Evolutionary conservation across 2,113 vertebrate genomes (phyloP).

Genomic region (Bos indicus): DNA sequence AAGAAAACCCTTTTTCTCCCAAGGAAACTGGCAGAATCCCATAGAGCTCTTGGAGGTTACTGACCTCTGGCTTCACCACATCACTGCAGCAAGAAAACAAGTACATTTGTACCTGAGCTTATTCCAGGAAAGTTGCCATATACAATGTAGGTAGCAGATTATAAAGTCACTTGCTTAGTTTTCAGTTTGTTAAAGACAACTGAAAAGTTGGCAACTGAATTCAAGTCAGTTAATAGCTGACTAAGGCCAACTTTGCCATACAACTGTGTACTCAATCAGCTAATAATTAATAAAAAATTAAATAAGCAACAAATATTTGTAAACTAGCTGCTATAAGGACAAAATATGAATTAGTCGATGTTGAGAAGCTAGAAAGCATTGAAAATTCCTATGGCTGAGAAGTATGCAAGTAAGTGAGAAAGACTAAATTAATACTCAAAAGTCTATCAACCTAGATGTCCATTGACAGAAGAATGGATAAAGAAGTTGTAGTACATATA

Average conservation of each 20-base stretch:
- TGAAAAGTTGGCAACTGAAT: background rate
- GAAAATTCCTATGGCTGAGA: background rate
- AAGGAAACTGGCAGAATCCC: background rate
- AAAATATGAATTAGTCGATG: background rate
- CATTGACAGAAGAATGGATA: background rate
- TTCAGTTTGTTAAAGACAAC: background rate
- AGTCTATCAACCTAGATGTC: background rate
- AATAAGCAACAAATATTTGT: background rate
- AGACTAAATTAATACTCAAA: background rate
- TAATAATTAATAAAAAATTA: slow-evolving; percentile 32
- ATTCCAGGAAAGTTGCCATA: background rate
- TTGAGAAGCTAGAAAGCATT: background rate
- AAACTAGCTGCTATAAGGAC: background rate
- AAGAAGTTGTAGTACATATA: background rate
- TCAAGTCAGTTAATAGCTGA: background rate
- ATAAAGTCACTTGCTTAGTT: background rate
- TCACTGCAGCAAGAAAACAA: background rate
- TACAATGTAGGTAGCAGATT: background rate
- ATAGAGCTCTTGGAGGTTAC: background rate
- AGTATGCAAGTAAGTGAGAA: background rate
- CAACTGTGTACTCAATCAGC: background rate
- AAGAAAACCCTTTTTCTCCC: background rate
- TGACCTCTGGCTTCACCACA: background rate
- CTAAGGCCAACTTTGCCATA: background rate
- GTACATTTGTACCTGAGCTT: background rate